Evolutionary conservation across 2,888 invertebrate genomes (phyloP), one percentile per base, ranked within the genome.

Genomic region (Drosophila barbarae): DNA sequence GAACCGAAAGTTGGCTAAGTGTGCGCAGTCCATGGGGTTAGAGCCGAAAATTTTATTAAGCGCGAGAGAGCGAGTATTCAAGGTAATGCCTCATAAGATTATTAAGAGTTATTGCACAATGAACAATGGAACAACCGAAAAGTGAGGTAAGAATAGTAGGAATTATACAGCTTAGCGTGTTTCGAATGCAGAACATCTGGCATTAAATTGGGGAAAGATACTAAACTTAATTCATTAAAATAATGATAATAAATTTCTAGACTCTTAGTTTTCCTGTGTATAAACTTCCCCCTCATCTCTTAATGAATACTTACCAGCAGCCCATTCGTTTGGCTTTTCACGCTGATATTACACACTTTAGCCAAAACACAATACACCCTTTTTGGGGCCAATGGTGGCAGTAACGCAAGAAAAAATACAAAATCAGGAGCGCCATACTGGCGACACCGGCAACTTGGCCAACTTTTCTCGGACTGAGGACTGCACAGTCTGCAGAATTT

Each of bases 91-190:
- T 64, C 64, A 65, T 50, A 47, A 60, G 81, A 81, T 84, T 81
- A 81, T 81, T 83, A 78, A 78, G 78, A 78, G 72, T 76, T 80
- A 81, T 81, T 80, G 72, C 64, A 59, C 64, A 59, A 51, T 26
- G 57, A 34, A 53, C 53, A 57, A 49, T 49, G 30, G 70, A 64
- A 64, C 70, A 72, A 46, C 64, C 59, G 34, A 69, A 69, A 55
- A 73, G 36, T 7, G 2, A 21, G 5, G 30, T 6, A 6, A 10
- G 3, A 10, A 10, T 28, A 10, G 7, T 5, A n/a, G 7, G 4
- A 18, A 3, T 28, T 30, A 2, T 8, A 13, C 1, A 9, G 46
- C 5, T n/a, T 2, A 30, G 2, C 7, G 46, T 13, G 30, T 13
- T 32, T 32, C 46, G 46, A 46, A 18, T 13, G 1, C 18, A 32